Percentiles rank a stretch among this genome's conserved stretches.
Conservation (phyloP, 2,113 vertebrate species). For the Gallinago undulata region DNA sequence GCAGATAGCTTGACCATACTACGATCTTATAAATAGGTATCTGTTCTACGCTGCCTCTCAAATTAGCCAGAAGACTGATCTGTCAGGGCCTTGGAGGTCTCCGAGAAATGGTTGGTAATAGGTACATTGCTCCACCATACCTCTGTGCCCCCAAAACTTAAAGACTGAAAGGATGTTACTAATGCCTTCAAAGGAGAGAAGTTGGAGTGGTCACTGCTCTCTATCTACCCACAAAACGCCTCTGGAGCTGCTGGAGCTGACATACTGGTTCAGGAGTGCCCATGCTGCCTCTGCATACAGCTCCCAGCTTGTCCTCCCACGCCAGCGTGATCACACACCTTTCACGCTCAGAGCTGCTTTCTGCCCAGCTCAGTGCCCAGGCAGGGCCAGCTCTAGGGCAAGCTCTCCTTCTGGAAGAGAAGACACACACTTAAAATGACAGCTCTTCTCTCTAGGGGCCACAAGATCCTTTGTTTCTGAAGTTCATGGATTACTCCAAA, state of each 20-base stretch:
- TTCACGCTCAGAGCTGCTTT: background rate
- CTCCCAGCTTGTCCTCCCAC: background rate
- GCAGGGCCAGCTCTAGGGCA: background rate
- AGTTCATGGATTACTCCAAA: background rate
- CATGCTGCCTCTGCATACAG: background rate
- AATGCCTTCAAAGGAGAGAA: background rate
- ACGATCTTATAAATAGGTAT: rapidly evolving
- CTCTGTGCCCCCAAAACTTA: too few relatives aligned
- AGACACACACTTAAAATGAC: background rate
- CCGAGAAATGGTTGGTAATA: background rate
- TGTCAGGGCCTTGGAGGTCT: background rate
- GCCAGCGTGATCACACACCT: background rate
- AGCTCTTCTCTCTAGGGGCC: background rate
- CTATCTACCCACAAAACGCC: background rate
- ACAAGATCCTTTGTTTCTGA: background rate
- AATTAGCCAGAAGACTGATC: background rate
- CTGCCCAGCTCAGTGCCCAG: rapidly evolving
- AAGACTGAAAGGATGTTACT: background rate
- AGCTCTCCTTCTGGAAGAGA: background rate
- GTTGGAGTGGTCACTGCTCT: background rate
- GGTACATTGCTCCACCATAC: rapidly evolving
- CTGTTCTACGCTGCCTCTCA: background rate
- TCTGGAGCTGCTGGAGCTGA: background rate
- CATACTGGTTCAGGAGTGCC: background rate
- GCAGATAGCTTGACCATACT: background rate